Evolutionary conservation across 2,888 invertebrate species (phyloP), one percentile per base, ranked within the genome.

Genomic region (Mesorhabditis spiculigera): DNA sequence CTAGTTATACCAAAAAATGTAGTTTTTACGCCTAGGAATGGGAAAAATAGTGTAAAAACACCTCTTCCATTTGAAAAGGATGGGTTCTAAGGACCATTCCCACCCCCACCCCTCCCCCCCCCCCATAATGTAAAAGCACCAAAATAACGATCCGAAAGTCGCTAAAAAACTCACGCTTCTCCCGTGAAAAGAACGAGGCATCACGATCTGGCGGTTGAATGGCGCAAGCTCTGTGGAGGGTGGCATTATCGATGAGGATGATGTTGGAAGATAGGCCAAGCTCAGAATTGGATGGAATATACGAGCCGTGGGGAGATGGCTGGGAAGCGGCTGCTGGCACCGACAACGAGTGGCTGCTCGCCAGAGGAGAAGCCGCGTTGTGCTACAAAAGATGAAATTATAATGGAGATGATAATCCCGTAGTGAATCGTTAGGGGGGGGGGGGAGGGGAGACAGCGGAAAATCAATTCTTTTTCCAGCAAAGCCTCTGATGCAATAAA

Each of bases 221-320:
- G 3, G 43, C 28, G 64, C 70, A 70, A 2, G 67, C 66, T 42
- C 63, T 67, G n/a, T 41, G 5, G 8, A 45, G 67, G 4, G 70
- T 70, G 5, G 28, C 67, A 16, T 70, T 66, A 28, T 70, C 70
- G 43, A 67, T 45, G 16, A 68, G 45, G 58, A 70, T 67, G 63
- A 67, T 45, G 13, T 44, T 16, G 2, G 43, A 44, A 28, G n/a
- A 44, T 45, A 69, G 62, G 3, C 62, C 66, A 50, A 69, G 8
- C 6, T 66, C 69, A n/a, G 66, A 50, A 13, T n/a, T n/a, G 10
- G 58, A 50, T 13, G 58, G 8, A n/a, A n/a, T 50, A 3, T 13
- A 50, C n/a, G 58, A 50, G 58, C 10, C n/a, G 3, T 50, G 58
- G 8, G 58, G 58, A 50, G 58, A 50, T 50, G 8, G 58, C 10